phyloP scores from a whole-genome alignment of 2,888 invertebrate species.

The Scaeva pyrastri region DNA sequence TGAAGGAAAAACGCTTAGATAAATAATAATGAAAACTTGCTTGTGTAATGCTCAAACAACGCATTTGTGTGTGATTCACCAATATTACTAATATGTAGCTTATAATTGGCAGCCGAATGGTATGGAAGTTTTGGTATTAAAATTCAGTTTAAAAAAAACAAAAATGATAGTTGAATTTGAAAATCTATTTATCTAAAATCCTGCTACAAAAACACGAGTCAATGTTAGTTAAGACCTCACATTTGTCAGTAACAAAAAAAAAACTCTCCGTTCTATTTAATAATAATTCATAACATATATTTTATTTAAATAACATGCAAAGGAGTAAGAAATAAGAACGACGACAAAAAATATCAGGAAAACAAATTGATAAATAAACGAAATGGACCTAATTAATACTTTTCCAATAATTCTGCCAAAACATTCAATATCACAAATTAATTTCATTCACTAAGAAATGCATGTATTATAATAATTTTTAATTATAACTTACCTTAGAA shows the following conservation, averaged over 20 bases:
- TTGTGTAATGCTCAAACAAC: too few relatives aligned
- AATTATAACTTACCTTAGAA: slow-evolving; percentile 56
- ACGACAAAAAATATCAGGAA: slow-evolving; percentile 3
- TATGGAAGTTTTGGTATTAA: too few relatives aligned
- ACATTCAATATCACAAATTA: slow-evolving; percentile 55
- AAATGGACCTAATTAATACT: slow-evolving; percentile 65
- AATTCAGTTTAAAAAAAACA: too few relatives aligned
- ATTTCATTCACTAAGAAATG: too few relatives aligned
- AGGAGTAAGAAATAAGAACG: slow-evolving; percentile 1
- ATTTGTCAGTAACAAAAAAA: neutral
- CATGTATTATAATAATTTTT: neutral
- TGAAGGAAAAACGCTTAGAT: too few relatives aligned
- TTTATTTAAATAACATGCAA: slow-evolving; percentile 17
- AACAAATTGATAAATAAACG: slow-evolving; percentile 49
- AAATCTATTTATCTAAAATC: too few relatives aligned
- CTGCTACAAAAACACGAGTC: too few relatives aligned
- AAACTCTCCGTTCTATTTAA: neutral
- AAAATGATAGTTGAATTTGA: too few relatives aligned
- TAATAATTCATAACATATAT: neutral
- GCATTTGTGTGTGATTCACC: too few relatives aligned
- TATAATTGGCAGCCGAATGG: too few relatives aligned
- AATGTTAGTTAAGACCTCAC: neutral
- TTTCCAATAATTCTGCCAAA: slow-evolving; percentile 51
- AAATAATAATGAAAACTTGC: too few relatives aligned
- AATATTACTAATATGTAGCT: too few relatives aligned